phyloP scores from a whole-genome alignment of 1,140 invertebrate species.

The Solen grandis region DNA sequence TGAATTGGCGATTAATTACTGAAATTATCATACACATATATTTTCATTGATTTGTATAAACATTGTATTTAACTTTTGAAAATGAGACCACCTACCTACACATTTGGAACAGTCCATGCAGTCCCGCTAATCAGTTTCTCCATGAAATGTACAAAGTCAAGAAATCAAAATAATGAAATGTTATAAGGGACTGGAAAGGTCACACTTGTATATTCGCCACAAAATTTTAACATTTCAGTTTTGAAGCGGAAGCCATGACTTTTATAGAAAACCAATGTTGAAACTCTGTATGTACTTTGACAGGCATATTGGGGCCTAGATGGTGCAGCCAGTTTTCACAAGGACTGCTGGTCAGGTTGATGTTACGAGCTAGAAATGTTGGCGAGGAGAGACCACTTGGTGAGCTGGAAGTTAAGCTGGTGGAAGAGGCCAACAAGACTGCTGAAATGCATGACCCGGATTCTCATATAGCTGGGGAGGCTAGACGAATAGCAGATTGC shows the following conservation, averaged over 20 bases:
- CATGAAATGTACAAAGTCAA: not conserved
- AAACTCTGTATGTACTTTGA: not conserved
- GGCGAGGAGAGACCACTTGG: conserved; percentile 2
- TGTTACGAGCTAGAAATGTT: not conserved
- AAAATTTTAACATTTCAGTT: too few species aligned
- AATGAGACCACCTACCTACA: too few species aligned
- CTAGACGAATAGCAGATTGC: conserved; percentile 61
- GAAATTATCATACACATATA: too few species aligned
- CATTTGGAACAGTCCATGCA: too few species aligned
- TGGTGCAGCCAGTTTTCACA: conserved; percentile 58
- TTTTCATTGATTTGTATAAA: too few species aligned
- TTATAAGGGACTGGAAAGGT: not conserved
- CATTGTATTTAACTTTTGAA: too few species aligned
- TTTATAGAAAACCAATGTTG: not conserved
- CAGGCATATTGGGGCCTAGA: conserved; percentile 51
- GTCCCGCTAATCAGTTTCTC: not conserved
- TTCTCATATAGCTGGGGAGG: conserved; percentile 54
- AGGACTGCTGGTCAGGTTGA: conserved; percentile 52
- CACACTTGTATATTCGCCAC: not conserved
- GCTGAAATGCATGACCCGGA: conserved; percentile 65
- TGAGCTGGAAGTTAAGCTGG: conserved; percentile 59
- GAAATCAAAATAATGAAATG: not conserved
- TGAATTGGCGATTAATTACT: too few species aligned
- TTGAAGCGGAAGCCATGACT: not conserved
- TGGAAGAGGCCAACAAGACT: conserved; percentile 66